Evolutionary conservation across 2,888 invertebrate genomes (phyloP).

Genomic region (Ectropis crepuscularia): DNA sequence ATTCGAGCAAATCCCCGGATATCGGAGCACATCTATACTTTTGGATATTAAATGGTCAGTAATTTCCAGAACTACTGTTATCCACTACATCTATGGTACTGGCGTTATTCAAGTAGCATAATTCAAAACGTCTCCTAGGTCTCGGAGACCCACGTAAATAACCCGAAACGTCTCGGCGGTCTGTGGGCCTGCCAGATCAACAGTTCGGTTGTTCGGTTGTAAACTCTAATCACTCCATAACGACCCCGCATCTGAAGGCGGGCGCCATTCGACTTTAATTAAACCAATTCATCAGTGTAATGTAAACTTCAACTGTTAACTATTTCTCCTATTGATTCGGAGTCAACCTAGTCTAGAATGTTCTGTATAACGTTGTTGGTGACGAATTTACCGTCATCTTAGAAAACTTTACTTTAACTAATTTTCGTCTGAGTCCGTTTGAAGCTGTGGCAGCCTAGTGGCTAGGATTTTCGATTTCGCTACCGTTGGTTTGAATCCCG

Average conservation of each 20-base stretch:
- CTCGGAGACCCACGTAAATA: conserved; percentile 16
- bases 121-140: conserved; percentile 20
- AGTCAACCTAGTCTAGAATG: background rate
- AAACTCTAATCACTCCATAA: conserved; percentile 29
- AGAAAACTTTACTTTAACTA: no score
- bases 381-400: no score
- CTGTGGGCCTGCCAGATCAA: conserved; percentile 22
- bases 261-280: conserved; percentile 35
- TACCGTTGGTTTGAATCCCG: no score
- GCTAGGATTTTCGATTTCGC: no score
- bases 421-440: no score
- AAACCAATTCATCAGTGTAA: conserved; percentile 38
- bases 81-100: background rate
- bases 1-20: no score
- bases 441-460: no score
- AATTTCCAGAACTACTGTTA: no score
- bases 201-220: conserved; percentile 18
- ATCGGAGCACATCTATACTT: no score
- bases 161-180: conserved; percentile 19
- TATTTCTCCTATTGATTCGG: conserved; percentile 12
- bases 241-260: conserved; percentile 23
- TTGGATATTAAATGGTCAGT: no score
- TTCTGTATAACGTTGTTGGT: no score
- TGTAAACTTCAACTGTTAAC: conserved; percentile 31
- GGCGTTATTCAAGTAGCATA: conserved; percentile 7